These are phyloP conservation scores for Coptodon bakossiorum DNA, from an alignment of 2,113 vertebrate genomes.

Conservation along the genomic window DNA sequence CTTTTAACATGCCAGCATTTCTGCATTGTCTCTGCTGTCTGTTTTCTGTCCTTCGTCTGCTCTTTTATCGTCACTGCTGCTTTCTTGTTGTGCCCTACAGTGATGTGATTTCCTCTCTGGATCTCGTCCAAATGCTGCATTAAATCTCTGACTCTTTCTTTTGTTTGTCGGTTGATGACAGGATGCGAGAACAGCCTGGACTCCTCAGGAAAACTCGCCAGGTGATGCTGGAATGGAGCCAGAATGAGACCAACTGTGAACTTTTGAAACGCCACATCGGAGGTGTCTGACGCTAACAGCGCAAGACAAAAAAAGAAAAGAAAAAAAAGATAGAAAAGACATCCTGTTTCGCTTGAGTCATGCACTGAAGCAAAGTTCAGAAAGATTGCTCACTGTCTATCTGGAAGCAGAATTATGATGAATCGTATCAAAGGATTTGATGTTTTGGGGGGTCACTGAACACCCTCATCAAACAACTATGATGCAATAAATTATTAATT, in stretches of 20 bases:
- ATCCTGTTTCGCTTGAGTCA: neutral
- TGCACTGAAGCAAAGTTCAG: neutral
- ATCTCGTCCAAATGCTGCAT: neutral
- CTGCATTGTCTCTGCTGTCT: neutral
- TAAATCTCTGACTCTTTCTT: neutral
- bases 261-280: neutral
- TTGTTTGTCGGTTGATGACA: neutral
- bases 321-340: neutral
- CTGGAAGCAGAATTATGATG: neutral
- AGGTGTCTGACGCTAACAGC: constrained; percentile 11
- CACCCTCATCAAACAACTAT: neutral
- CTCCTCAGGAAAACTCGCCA: neutral
- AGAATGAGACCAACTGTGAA: neutral
- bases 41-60: neutral
- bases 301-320: neutral
- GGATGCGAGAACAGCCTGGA: neutral
- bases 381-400: neutral
- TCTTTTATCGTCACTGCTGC: neutral
- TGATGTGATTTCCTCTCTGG: neutral
- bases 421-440: neutral
- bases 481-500: neutral
- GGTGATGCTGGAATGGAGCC: neutral
- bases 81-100: neutral
- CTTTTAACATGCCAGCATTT: neutral
- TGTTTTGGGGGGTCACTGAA: neutral